phyloP scores from a whole-genome alignment of 2,797 vertebrate genomes.

The Mormyrops boulengeri region DNA sequence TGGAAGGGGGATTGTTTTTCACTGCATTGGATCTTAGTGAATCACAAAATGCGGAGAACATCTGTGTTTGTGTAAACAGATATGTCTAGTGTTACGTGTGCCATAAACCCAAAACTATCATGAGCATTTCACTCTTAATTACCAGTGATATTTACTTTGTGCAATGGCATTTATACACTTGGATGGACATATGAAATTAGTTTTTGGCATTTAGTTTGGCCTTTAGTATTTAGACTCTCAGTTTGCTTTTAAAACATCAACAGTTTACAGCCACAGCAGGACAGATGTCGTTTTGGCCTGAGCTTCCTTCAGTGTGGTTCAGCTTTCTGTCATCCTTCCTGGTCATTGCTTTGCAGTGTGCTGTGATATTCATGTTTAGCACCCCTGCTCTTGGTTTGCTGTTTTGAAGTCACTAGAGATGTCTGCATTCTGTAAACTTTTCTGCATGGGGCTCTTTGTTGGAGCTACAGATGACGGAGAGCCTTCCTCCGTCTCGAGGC shows the following conservation, averaged over 20 bases:
- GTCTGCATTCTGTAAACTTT: constrained; percentile 18
- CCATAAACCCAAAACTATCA: not conserved
- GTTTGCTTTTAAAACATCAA: not conserved
- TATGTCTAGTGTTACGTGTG: not conserved
- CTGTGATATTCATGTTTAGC: constrained; percentile 29
- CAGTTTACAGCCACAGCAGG: not conserved
- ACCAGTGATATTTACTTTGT: not conserved
- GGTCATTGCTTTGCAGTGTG: constrained; percentile 11
- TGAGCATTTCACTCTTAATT: not conserved
- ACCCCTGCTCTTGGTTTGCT: constrained; percentile 10
- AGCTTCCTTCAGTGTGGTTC: not conserved
- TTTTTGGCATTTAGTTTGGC: not conserved
- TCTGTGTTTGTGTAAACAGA: constrained; percentile 3
- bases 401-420: constrained; percentile 4
- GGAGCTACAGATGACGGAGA: not conserved
- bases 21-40: not conserved
- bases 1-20: not conserved
- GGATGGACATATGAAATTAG: not conserved
- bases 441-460: constrained; percentile 19
- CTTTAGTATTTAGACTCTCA: not conserved
- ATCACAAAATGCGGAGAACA: not conserved
- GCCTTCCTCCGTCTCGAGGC: constrained; percentile 8
- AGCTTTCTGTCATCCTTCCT: constrained; percentile 11
- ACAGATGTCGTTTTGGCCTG: not conserved
- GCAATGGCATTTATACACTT: not conserved